These are phyloP conservation scores for Falcunculus frontatus DNA, from an alignment of 2,113 vertebrate genomes.

Conservation along the genomic window DNA sequence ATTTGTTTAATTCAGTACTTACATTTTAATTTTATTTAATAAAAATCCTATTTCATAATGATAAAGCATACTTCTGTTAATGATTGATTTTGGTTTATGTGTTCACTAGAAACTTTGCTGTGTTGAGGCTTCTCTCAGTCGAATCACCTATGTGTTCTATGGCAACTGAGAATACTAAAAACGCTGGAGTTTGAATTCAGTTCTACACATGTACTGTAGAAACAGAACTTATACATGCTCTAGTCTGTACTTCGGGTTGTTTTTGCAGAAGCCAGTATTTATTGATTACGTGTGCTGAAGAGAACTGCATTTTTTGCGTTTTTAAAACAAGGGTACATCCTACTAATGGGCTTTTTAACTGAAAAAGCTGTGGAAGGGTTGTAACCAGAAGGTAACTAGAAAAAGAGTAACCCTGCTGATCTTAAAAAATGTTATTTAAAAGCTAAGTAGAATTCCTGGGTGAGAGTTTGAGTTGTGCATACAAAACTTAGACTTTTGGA, in stretches of 20 bases:
- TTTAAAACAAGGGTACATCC: not conserved
- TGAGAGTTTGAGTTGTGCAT: not conserved
- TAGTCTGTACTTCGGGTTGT: not conserved
- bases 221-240: not conserved
- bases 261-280: not conserved
- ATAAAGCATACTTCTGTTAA: not conserved
- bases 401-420: not conserved
- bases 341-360: not conserved
- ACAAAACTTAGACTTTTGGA: not conserved
- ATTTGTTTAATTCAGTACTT: not conserved
- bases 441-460: not conserved
- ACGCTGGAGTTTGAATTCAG: not conserved
- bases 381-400: not conserved
- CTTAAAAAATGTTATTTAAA: not conserved
- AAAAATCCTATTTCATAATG: not conserved
- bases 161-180: not conserved
- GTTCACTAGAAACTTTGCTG: not conserved
- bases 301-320: not conserved
- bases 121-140: not conserved
- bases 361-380: not conserved
- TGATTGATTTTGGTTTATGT: not conserved
- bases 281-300: not conserved
- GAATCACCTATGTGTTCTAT: not conserved
- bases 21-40: not conserved
- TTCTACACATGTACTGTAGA: not conserved